phyloP scores from a whole-genome alignment of 1,140 invertebrate species.

The Catajapyx aquilonaris region DNA sequence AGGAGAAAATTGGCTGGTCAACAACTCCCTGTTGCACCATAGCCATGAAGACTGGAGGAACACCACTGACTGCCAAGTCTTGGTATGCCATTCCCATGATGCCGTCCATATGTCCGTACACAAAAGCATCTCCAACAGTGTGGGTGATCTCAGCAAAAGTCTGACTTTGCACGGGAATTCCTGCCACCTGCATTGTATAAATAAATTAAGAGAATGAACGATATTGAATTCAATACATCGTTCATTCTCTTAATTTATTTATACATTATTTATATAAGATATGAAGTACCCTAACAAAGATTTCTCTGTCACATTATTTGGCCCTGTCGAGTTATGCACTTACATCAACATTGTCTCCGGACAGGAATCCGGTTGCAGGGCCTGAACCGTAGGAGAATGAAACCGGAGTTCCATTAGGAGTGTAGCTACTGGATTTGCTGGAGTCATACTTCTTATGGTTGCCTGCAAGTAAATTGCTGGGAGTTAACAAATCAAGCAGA shows the following conservation, averaged over 20 bases:
- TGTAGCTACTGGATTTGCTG: neutral
- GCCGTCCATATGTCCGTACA: slow-evolving; percentile 39
- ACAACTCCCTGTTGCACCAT: slow-evolving; percentile 36
- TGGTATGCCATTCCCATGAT: slow-evolving; percentile 33
- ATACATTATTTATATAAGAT: too few relatives aligned
- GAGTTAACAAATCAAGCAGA: too few relatives aligned
- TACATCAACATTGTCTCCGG: neutral
- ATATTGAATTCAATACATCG: too few relatives aligned
- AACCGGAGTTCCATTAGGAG: neutral
- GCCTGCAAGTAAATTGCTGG: too few relatives aligned
- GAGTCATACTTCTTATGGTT: neutral
- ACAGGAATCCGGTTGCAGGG: neutral
- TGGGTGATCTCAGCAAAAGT: too few relatives aligned
- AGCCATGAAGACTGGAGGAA: slow-evolving; percentile 37
- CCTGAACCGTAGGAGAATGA: neutral
- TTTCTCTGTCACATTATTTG: too few relatives aligned
- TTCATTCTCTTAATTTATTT: too few relatives aligned
- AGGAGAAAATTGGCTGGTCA: slow-evolving; percentile 33
- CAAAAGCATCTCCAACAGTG: slow-evolving; percentile 22
- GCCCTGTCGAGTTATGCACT: too few relatives aligned
- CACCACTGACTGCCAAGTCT: slow-evolving; percentile 32
- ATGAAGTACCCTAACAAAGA: too few relatives aligned
- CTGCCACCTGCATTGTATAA: too few relatives aligned
- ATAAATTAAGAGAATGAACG: too few relatives aligned
- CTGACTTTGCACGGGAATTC: too few relatives aligned